These are phyloP conservation scores for Diplosoma virens DNA, from an alignment of 23 tunicate species.

Conservation along the genomic window DNA sequence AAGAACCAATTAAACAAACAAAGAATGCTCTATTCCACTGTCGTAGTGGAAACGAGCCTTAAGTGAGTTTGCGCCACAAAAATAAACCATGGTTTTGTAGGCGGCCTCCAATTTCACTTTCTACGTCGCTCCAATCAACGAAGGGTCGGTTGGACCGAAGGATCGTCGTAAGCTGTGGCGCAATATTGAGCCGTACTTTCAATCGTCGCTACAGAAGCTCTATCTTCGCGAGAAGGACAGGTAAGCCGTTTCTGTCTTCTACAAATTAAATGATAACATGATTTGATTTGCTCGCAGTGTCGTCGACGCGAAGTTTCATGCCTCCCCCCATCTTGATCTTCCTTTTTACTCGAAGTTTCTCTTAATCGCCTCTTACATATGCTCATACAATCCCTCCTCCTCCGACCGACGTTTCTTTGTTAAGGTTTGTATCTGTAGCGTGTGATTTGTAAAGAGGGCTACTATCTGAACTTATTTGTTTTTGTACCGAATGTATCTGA, in stretches of 20 bases:
- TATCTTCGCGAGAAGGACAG: slow-evolving; percentile 41
- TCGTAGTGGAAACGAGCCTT: too few relatives aligned
- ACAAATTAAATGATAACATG: neutral
- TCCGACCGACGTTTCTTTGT: slow-evolving; percentile 76
- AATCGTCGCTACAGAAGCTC: slow-evolving; percentile 49
- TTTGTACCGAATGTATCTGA: too few relatives aligned
- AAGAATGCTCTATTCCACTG: too few relatives aligned
- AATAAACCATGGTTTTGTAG: too few relatives aligned
- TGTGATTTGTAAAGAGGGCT: neutral
- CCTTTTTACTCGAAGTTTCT: slow-evolving; percentile 86
- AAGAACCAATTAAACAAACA: too few relatives aligned
- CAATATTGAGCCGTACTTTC: slow-evolving; percentile 57
- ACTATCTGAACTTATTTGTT: neutral
- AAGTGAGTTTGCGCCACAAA: too few relatives aligned
- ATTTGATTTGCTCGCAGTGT: neutral
- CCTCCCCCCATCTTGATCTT: slow-evolving; percentile 41
- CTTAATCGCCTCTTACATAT: slow-evolving; percentile 83
- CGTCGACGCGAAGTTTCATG: neutral
- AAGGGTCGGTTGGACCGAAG: slow-evolving; percentile 22
- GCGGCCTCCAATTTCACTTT: slow-evolving; percentile 55
- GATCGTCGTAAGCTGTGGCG: slow-evolving; percentile 73
- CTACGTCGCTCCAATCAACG: slow-evolving; percentile 46
- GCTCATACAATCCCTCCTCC: slow-evolving; percentile 79
- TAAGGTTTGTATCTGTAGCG: slow-evolving; percentile 29
- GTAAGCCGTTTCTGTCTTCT: neutral